Percentiles rank a stretch among this genome's conserved stretches.
These are phyloP conservation scores for Apodemus sylvaticus DNA, from an alignment of 2,113 vertebrate genomes.

Conservation along the genomic window DNA sequence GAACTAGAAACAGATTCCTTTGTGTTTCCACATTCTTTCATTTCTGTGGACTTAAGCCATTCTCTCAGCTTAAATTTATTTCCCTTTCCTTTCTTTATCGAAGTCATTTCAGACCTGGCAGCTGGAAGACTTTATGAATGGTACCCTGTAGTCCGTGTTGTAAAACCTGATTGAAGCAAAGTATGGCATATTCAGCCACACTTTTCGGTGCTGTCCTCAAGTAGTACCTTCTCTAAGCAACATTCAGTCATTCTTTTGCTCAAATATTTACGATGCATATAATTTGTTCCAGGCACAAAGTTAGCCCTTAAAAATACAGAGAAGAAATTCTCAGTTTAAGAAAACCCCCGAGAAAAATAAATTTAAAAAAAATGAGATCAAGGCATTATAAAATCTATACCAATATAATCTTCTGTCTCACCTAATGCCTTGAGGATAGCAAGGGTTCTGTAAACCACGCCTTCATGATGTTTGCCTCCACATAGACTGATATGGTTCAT, in stretches of 20 bases:
- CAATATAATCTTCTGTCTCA: background rate
- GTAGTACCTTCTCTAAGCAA: background rate
- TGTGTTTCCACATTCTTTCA: background rate
- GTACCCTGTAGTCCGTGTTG: background rate
- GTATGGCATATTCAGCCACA: background rate
- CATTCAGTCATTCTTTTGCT: background rate
- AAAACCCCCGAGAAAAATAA: background rate
- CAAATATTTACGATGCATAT: background rate
- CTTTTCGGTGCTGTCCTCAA: background rate
- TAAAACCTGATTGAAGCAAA: slow-evolving; percentile 41
- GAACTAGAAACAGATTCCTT: background rate
- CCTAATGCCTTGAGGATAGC: background rate
- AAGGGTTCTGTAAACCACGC: background rate
- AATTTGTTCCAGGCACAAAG: background rate
- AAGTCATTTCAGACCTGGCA: background rate
- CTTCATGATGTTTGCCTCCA: background rate
- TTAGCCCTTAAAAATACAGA: slow-evolving; percentile 4
- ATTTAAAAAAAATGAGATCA: slow-evolving; percentile 1
- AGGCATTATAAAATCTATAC: background rate
- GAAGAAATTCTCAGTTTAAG: background rate
- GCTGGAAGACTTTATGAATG: slow-evolving; percentile 3
- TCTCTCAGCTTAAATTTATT: background rate
- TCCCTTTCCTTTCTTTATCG: background rate
- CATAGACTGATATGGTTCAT: background rate
- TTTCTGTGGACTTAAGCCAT: background rate